Evolutionary conservation across 2,888 invertebrate species (phyloP).

Genomic region (Mellilla xanthometata): DNA sequence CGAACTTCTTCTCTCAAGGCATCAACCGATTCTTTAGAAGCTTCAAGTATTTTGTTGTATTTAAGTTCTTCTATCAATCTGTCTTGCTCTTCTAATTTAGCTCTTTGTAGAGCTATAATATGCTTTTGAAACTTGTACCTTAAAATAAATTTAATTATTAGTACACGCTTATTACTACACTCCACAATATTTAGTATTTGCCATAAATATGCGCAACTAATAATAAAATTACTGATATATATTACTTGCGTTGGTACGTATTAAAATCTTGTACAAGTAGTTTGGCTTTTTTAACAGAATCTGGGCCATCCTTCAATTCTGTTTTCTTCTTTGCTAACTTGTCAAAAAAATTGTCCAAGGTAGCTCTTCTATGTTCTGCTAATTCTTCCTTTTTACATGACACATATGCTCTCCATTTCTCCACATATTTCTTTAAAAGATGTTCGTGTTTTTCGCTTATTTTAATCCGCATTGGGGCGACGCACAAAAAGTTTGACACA

Average conservation of each 20-base stretch:
- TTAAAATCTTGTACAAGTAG: constrained; percentile 56
- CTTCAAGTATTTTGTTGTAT: constrained; percentile 86
- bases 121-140: constrained; percentile 87
- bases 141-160: no score
- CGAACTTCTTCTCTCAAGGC: constrained; percentile 82
- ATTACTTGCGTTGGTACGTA: constrained; percentile 70
- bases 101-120: constrained; percentile 87
- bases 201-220: no score
- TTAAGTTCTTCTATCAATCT: constrained; percentile 88
- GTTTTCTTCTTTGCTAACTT: constrained; percentile 63
- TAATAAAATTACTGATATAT: neutral
- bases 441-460: constrained; percentile 43
- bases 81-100: constrained; percentile 87
- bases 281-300: constrained; percentile 51
- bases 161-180: no score
- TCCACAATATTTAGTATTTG: no score
- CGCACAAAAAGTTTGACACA: constrained; percentile 46
- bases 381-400: constrained; percentile 46
- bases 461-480: constrained; percentile 50
- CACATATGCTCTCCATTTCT: constrained; percentile 60
- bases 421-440: constrained; percentile 53
- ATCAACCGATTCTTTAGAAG: constrained; percentile 82
- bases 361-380: constrained; percentile 52
- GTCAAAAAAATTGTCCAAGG: constrained; percentile 63
- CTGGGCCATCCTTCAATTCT: constrained; percentile 37